Conservation (phyloP, 2,797 vertebrate species). For the Mergus octosetaceus region DNA sequence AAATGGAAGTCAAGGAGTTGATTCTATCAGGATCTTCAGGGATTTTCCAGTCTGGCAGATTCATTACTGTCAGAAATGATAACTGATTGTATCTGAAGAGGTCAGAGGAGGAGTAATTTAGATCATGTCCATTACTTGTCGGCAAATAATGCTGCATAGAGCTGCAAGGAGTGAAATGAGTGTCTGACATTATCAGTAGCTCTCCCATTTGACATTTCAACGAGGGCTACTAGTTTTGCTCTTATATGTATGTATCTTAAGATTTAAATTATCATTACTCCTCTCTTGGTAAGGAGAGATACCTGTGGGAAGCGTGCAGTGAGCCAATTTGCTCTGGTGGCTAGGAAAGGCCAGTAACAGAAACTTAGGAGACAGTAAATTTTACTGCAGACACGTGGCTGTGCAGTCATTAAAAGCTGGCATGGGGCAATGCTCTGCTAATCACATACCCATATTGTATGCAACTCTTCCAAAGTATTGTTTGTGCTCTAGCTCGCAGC, state of each 20-base stretch:
- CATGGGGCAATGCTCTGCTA: slow-evolving; percentile 1
- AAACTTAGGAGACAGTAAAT: not conserved
- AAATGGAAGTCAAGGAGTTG: slow-evolving; percentile 63
- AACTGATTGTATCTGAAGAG: slow-evolving; percentile 66
- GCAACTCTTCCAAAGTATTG: slow-evolving; percentile 1
- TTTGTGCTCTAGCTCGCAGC: slow-evolving; percentile 41
- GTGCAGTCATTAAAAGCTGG: not conserved
- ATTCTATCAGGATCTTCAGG: slow-evolving; percentile 51
- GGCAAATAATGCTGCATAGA: slow-evolving; percentile 25
- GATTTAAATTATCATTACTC: not conserved
- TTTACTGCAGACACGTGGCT: not conserved
- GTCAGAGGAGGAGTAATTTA: slow-evolving; percentile 41
- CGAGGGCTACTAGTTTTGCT: not conserved
- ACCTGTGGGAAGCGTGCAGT: not conserved
- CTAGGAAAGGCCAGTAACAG: not conserved
- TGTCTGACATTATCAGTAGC: not conserved
- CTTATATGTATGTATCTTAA: not conserved
- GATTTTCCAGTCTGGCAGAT: slow-evolving; percentile 58
- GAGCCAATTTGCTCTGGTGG: not conserved
- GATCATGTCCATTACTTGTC: slow-evolving; percentile 52
- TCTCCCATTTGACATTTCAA: not conserved
- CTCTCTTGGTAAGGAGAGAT: not conserved
- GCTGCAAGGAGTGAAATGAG: not conserved
- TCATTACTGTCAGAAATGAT: slow-evolving; percentile 71
- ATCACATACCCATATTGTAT: slow-evolving; percentile 37